Evolutionary conservation across 2,797 vertebrate species (phyloP), one percentile per base, ranked within the genome.

Genomic region (Centroberyx gerrardi): DNA sequence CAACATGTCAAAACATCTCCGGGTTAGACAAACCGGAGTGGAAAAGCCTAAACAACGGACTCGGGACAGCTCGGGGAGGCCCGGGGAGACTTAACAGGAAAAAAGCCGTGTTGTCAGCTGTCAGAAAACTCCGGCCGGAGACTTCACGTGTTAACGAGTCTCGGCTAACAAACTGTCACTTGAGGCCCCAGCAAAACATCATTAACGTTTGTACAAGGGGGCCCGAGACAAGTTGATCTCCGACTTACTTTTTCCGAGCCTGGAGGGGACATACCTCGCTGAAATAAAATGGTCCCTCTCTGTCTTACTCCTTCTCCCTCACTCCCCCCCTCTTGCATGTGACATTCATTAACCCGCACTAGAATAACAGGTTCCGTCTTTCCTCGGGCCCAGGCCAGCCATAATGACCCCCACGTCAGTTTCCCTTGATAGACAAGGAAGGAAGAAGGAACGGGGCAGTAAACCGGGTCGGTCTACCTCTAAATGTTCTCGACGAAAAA

Each of bases 331-430:
- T 49, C 22, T n/a, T 78, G 67, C 72, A 87, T 84, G 71, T 88
- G 88, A 92, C 87, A 92, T 84, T 90, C 85, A 91, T 92, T 91
- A 92, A 90, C 83, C 80, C 53, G 12, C 78, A 63, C 71, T 62
- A 71, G 70, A 88, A 88, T 83, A 93, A 90, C 81, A 81, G 83
- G 62, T 85, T 78, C 71, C 68, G 56, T 78, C 76, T 76, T 62
- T 78, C 80, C 65, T 62, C 56, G 49, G 78, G 81, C 62, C 56
- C 52, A 10, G 38, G 76, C 85, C 72, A 74, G 72, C 79, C 68
- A 76, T 86, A 90, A 89, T 75, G 72, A 87, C 80, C 76, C 70
- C 33, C 0, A 48, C 13, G 38, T 81, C 76, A 65, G 53, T 64
- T 83, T 42, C 55, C 62, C 58, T 29, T 60, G 78, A 78, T 73